phyloP scores from a whole-genome alignment of 2,888 invertebrate genomes.

The Athalia cordata region DNA sequence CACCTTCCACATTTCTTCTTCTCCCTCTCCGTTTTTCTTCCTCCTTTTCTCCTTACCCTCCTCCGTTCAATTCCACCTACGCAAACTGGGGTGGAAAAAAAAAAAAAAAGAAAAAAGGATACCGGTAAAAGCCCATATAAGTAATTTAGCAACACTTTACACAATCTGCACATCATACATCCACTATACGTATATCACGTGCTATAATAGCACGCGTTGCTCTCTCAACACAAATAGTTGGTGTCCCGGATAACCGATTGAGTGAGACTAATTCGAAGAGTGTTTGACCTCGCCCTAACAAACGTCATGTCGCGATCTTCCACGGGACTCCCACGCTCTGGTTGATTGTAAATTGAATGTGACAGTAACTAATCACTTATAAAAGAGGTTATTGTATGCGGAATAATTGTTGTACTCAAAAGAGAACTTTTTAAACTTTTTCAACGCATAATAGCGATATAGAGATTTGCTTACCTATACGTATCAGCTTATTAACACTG shows the following conservation, averaged over 20 bases:
- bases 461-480: slow-evolving; percentile 3
- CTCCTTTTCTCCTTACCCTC: neutral
- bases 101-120: neutral
- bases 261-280: slow-evolving; percentile 29
- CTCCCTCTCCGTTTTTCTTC: neutral
- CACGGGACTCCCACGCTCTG: slow-evolving; percentile 36
- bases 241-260: slow-evolving; percentile 23
- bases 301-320: slow-evolving; percentile 26
- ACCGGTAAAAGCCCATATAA: too few species aligned
- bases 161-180: neutral
- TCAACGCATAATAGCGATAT: too few species aligned
- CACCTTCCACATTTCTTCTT: neutral
- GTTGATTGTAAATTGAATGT: slow-evolving; percentile 38
- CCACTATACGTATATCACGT: neutral
- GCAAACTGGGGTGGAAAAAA: neutral
- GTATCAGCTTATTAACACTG: slow-evolving; percentile 14
- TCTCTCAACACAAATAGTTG: neutral
- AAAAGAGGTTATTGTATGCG: neutral
- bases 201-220: neutral
- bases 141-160: too few species aligned
- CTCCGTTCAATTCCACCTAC: slow-evolving; percentile 16
- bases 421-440: too few species aligned
- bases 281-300: slow-evolving; percentile 24
- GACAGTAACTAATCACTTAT: slow-evolving; percentile 32
- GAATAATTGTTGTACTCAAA: neutral